These are phyloP conservation scores for Hydriomena furcata DNA, from an alignment of 2,888 invertebrate genomes.

Conservation along the genomic window DNA sequence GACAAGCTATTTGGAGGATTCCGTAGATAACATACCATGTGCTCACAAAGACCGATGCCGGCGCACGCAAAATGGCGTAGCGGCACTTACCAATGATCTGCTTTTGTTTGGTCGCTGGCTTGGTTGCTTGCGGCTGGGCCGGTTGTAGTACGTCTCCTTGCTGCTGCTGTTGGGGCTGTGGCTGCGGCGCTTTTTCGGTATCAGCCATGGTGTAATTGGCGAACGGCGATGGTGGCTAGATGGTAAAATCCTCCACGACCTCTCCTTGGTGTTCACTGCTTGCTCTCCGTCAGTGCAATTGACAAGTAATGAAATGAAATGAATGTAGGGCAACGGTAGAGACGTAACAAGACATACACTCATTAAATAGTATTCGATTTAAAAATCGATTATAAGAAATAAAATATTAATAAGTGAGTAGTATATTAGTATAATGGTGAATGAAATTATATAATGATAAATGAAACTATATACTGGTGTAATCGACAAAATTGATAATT, in stretches of 20 bases:
- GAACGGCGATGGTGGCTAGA: conserved; percentile 88
- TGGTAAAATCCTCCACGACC: conserved; percentile 90
- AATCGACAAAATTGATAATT: too few species aligned
- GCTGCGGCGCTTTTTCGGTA: conserved; percentile 93
- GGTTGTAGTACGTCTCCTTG: conserved; percentile 87
- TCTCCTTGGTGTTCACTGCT: conserved; percentile 88
- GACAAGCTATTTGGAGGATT: conserved; percentile 32
- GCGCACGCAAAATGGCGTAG: conserved; percentile 71
- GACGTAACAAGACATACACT: background rate
- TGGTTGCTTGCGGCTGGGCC: conserved; percentile 83
- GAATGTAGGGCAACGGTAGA: background rate
- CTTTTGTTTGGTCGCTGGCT: conserved; percentile 89
- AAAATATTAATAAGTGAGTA: too few species aligned
- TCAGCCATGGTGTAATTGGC: conserved; percentile 97
- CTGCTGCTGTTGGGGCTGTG: conserved; percentile 85
- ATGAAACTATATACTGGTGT: too few species aligned
- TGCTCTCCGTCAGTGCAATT: conserved; percentile 82
- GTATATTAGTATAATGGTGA: too few species aligned
- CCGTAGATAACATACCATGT: conserved; percentile 58
- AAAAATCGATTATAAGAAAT: background rate
- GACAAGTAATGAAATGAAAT: conserved; percentile 25
- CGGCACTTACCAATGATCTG: conserved; percentile 92
- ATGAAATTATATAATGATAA: too few species aligned
- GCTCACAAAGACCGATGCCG: conserved; percentile 65
- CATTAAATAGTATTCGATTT: background rate